A percentile compares a stretch with the other conserved stretches of the same genome.
Evolutionary conservation across 2,888 invertebrate genomes (phyloP).

Genomic region (Sicus ferrugineus): DNA sequence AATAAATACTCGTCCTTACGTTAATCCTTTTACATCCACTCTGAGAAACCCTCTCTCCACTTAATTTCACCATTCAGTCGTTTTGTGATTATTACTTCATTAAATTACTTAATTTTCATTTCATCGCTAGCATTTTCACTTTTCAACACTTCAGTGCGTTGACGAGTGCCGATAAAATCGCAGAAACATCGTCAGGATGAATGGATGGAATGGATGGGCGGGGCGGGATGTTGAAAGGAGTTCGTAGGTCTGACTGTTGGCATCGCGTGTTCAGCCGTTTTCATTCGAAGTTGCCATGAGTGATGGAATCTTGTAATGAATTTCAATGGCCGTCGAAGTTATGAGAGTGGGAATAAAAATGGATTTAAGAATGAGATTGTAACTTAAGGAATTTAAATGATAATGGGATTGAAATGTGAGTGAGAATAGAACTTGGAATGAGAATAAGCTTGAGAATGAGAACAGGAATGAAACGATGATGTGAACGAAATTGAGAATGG

Average conservation of each 20-base stretch:
- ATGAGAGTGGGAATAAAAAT: no score
- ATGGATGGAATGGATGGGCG: neutral
- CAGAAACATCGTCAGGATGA: neutral
- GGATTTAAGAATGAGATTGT: no score
- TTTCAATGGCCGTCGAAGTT: no score
- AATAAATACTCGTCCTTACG: neutral
- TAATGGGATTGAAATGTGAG: no score
- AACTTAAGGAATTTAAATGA: no score
- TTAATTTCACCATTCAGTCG: no score
- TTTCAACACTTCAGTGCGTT: conserved; percentile 12
- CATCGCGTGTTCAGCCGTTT: neutral
- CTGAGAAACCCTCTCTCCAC: neutral
- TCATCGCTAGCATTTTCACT: neutral
- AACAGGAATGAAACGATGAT: no score
- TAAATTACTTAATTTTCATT: conserved; percentile 22
- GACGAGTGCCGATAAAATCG: conserved; percentile 12
- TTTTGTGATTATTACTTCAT: neutral
- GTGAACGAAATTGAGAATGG: no score
- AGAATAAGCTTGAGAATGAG: no score
- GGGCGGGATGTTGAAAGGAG: neutral
- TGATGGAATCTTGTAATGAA: no score
- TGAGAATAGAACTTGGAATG: no score
- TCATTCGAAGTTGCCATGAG: no score
- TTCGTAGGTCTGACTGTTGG: neutral
- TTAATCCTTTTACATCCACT: neutral